Percentiles rank a stretch among this genome's conserved stretches.
These are phyloP conservation scores for Mus pahari DNA, from an alignment of 2,113 vertebrate species.

Conservation along the genomic window DNA sequence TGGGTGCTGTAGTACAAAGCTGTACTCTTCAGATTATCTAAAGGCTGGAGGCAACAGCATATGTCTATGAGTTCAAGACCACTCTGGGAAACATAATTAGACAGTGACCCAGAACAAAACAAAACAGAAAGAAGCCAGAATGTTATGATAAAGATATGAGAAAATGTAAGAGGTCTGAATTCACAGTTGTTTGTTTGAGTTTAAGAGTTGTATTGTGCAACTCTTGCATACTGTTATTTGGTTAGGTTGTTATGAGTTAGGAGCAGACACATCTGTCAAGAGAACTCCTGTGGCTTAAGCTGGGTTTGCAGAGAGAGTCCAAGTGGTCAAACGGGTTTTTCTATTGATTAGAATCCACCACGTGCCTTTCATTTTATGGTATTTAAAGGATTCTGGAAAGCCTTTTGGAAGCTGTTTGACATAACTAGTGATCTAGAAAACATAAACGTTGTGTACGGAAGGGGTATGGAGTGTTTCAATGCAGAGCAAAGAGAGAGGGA, in stretches of 20 bases:
- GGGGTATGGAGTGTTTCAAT: slow-evolving; percentile 24
- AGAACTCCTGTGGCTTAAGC: slow-evolving; percentile 21
- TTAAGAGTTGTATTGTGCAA: neutral
- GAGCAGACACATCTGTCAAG: neutral
- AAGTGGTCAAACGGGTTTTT: slow-evolving; percentile 1
- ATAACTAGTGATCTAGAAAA: slow-evolving; percentile 30
- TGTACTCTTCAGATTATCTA: neutral
- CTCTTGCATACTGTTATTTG: neutral
- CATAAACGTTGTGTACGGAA: neutral
- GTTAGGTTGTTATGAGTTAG: neutral
- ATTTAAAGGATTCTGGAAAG: slow-evolving; percentile 42
- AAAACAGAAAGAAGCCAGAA: neutral
- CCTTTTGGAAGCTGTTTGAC: slow-evolving; percentile 4
- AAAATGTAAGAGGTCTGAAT: neutral
- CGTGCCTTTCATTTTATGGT: slow-evolving; percentile 18
- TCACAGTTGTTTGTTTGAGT: neutral
- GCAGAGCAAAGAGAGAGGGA: neutral
- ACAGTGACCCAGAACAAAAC: neutral
- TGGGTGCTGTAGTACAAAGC: neutral
- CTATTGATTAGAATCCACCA: slow-evolving; percentile 51
- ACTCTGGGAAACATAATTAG: neutral
- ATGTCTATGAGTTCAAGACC: neutral
- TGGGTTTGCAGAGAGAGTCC: slow-evolving; percentile 38
- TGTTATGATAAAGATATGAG: neutral
- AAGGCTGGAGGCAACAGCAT: neutral